These are phyloP conservation scores for Strigamia crassipes DNA, from an alignment of 2,888 invertebrate genomes.

Conservation along the genomic window DNA sequence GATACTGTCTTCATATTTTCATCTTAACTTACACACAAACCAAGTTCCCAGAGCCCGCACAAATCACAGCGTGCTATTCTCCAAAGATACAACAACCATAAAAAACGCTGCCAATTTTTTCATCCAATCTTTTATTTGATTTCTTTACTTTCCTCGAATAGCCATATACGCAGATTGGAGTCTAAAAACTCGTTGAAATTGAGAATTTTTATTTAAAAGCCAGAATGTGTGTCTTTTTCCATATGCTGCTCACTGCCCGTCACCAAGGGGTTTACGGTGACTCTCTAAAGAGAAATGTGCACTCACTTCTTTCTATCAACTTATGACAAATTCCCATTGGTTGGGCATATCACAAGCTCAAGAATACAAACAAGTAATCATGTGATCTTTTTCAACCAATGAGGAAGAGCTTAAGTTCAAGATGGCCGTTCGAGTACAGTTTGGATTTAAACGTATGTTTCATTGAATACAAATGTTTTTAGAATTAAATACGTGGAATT, in stretches of 20 bases:
- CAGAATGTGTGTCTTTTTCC: not conserved
- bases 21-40: not conserved
- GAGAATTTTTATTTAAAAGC: not conserved
- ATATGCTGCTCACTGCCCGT: not conserved
- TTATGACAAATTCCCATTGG: no score
- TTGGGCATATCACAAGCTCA: no score
- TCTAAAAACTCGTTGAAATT: not conserved
- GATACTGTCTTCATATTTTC: constrained; percentile 22
- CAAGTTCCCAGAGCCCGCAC: not conserved
- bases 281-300: not conserved
- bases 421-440: no score
- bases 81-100: not conserved
- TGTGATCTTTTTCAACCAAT: no score
- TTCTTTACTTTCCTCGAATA: not conserved
- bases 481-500: no score
- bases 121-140: not conserved
- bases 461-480: no score
- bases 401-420: no score
- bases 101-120: not conserved
- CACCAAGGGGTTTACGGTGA: not conserved
- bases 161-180: not conserved
- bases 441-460: no score
- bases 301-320: not conserved
- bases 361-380: no score
- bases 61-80: not conserved